Evolutionary conservation across 2,888 invertebrate genomes (phyloP).

Genomic region (Bibio marci): DNA sequence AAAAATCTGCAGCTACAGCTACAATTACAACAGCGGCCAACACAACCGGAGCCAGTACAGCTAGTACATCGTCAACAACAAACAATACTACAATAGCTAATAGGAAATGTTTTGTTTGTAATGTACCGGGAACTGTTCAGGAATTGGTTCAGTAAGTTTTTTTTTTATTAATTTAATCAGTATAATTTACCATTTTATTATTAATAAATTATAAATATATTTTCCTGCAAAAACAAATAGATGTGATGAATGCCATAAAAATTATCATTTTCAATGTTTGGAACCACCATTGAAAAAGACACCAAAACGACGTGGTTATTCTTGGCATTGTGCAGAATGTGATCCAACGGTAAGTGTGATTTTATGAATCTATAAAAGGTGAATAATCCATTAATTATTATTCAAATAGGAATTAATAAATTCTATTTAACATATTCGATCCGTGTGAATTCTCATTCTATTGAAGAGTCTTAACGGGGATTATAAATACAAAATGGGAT

Average conservation of each 20-base stretch:
- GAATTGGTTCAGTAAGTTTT: constrained; percentile 17
- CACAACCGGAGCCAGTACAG: too few relatives aligned
- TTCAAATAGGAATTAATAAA: too few relatives aligned
- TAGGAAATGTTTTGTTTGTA: constrained; percentile 20
- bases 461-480: too few relatives aligned
- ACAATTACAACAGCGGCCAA: not conserved
- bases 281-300: constrained; percentile 89
- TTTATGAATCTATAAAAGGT: not conserved
- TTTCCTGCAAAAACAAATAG: constrained; percentile 28
- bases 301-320: constrained; percentile 84
- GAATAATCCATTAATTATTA: too few relatives aligned
- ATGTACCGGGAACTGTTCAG: constrained; percentile 17
- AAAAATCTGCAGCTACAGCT: too few relatives aligned
- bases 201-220: not conserved
- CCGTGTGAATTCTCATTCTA: too few relatives aligned
- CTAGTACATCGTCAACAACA: constrained; percentile 2
- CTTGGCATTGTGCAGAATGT: constrained; percentile 92
- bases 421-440: not conserved
- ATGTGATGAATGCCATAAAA: constrained; percentile 80
- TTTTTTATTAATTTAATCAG: not conserved
- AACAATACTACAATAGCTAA: constrained; percentile 11
- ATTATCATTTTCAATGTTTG: constrained; percentile 84
- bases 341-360: constrained; percentile 61
- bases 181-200: not conserved
- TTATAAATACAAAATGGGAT: too few relatives aligned